Evolutionary conservation across 1,140 invertebrate genomes (phyloP).

Genomic region (Bursaphelenchus mucronatus): DNA sequence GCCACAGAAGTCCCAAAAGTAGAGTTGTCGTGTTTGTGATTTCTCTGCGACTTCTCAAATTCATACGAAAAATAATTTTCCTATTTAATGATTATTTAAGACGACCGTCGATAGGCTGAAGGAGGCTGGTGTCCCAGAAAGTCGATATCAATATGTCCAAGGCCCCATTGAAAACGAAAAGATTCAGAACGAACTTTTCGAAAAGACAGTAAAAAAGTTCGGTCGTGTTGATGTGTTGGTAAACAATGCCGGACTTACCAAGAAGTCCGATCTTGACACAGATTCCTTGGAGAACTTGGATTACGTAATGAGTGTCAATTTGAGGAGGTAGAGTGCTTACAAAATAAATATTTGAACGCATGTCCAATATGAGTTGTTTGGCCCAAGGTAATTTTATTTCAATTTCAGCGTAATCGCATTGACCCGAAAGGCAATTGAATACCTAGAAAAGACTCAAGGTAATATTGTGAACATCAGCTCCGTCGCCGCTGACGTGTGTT

Average conservation of each 20-base stretch:
- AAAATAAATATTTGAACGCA: no score
- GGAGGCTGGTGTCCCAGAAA: constrained; percentile 18
- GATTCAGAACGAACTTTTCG: constrained; percentile 24
- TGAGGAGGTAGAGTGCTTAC: no score
- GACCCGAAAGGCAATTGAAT: constrained; percentile 21
- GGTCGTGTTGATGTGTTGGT: constrained; percentile 44
- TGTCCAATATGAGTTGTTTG: no score
- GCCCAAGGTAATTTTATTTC: no score
- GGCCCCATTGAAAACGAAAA: constrained; percentile 40
- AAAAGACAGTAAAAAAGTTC: constrained; percentile 40
- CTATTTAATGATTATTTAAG: no score
- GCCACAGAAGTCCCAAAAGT: no score
- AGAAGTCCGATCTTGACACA: background rate
- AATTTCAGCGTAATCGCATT: constrained; percentile 34
- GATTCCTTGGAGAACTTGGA: constrained; percentile 14
- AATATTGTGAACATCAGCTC: constrained; percentile 37
- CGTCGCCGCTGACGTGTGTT: background rate
- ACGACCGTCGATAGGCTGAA: constrained; percentile 23
- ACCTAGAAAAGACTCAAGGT: constrained; percentile 38
- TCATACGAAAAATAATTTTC: no score
- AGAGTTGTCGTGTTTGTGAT: no score
- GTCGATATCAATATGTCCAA: constrained; percentile 28
- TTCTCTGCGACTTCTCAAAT: no score
- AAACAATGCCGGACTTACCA: constrained; percentile 8
- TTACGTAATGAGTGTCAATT: background rate